phyloP scores from a whole-genome alignment of 2,797 vertebrate species.

The Alfaro cultratus region DNA sequence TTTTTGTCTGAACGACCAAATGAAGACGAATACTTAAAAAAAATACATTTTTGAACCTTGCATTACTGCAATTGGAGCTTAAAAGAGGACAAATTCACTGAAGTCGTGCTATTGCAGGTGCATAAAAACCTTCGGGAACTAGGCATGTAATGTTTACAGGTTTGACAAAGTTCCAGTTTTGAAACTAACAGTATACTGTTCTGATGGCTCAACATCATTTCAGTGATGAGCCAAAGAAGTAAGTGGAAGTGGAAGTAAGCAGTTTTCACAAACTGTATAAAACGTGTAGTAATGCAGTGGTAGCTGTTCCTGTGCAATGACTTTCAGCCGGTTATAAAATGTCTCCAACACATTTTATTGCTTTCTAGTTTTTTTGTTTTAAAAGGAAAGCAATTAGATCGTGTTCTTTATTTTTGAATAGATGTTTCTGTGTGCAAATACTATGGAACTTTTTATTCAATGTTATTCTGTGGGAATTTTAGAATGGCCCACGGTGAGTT shows the following conservation, averaged over 20 bases:
- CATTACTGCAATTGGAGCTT: neutral
- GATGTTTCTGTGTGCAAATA: neutral
- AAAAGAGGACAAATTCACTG: neutral
- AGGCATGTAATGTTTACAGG: neutral
- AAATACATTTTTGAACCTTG: neutral
- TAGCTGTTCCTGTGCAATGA: neutral
- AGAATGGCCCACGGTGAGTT: neutral
- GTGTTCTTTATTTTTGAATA: neutral
- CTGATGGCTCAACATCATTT: neutral
- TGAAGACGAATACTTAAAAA: neutral
- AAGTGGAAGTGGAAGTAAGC: neutral
- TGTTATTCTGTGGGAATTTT: neutral
- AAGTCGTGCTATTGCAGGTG: neutral
- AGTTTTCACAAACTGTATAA: neutral
- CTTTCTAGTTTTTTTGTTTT: neutral
- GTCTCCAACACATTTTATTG: neutral
- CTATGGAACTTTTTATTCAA: neutral
- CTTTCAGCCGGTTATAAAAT: neutral
- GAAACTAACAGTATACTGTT: neutral
- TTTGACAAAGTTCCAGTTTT: neutral
- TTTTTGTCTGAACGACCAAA: neutral
- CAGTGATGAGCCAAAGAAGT: neutral
- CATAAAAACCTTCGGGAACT: neutral
- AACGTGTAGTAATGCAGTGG: neutral
- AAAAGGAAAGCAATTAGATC: neutral